A percentile compares a stretch with the other conserved stretches of the same genome.
Evolutionary conservation across 2,888 invertebrate species (phyloP).

Genomic region (Augiades crinisus): DNA sequence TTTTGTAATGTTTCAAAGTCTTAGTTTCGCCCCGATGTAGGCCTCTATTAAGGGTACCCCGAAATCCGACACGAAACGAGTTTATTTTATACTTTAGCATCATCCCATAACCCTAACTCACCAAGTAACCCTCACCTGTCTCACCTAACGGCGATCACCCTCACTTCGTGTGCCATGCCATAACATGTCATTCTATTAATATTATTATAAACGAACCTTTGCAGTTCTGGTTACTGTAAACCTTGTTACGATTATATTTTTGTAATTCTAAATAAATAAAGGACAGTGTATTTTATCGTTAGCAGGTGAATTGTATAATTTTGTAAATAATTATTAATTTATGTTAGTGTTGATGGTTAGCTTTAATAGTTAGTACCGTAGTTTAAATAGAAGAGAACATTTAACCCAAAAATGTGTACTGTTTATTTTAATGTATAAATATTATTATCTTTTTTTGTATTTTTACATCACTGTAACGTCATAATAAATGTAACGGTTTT

Average conservation of each 20-base stretch:
- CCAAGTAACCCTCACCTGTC: neutral
- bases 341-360: constrained; percentile 68
- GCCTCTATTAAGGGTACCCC: neutral
- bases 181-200: constrained; percentile 31
- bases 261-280: constrained; percentile 22
- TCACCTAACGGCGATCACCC: constrained; percentile 7
- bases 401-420: constrained; percentile 72
- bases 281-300: constrained; percentile 25
- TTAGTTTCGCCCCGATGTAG: neutral
- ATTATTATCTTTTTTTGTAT: constrained; percentile 40
- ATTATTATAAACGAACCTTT: constrained; percentile 9
- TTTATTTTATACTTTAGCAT: too few species aligned
- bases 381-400: constrained; percentile 49
- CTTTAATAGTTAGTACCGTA: constrained; percentile 76
- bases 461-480: constrained; percentile 43
- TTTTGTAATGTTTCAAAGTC: constrained; percentile 2
- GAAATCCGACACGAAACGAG: neutral
- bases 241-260: constrained; percentile 20
- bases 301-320: constrained; percentile 60
- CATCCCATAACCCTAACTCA: neutral
- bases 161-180: constrained; percentile 55
- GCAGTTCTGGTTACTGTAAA: constrained; percentile 12
- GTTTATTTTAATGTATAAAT: constrained; percentile 51
- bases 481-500: constrained; percentile 36
- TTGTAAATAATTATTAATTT: constrained; percentile 77